Evolutionary conservation across 2,797 vertebrate species (phyloP).

Genomic region (Morelia viridis): DNA sequence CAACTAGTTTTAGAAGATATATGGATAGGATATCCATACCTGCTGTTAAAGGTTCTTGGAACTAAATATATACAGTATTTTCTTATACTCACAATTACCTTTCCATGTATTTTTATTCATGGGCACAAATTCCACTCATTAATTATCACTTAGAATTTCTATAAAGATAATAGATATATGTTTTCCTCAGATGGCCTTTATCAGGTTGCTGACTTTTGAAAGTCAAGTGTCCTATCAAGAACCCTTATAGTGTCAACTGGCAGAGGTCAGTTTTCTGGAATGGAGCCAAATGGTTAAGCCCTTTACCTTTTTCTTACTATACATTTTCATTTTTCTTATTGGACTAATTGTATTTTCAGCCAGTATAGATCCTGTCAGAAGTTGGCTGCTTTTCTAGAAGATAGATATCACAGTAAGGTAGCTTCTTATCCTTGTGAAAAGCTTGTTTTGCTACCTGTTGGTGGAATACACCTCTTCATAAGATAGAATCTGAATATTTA

Average conservation of each 20-base stretch:
- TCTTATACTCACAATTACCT: background rate
- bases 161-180: background rate
- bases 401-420: background rate
- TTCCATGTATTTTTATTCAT: background rate
- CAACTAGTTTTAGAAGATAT: background rate
- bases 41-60: background rate
- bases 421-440: background rate
- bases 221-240: slow-evolving; percentile 61
- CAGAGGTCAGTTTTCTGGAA: slow-evolving; percentile 55
- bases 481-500: background rate
- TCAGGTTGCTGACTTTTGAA: slow-evolving; percentile 52
- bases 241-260: slow-evolving; percentile 61
- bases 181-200: slow-evolving; percentile 33
- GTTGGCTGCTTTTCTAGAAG: background rate
- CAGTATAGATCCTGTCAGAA: background rate
- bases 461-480: background rate
- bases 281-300: slow-evolving; percentile 56
- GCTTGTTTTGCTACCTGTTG: background rate
- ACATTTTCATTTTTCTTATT: slow-evolving; percentile 4
- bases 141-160: background rate
- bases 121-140: background rate
- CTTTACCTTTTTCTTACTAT: slow-evolving; percentile 34
- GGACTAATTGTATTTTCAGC: background rate
- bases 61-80: background rate
- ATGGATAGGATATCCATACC: background rate